Conservation (phyloP, 2,888 invertebrate species). For the Lasius platythorax region DNA sequence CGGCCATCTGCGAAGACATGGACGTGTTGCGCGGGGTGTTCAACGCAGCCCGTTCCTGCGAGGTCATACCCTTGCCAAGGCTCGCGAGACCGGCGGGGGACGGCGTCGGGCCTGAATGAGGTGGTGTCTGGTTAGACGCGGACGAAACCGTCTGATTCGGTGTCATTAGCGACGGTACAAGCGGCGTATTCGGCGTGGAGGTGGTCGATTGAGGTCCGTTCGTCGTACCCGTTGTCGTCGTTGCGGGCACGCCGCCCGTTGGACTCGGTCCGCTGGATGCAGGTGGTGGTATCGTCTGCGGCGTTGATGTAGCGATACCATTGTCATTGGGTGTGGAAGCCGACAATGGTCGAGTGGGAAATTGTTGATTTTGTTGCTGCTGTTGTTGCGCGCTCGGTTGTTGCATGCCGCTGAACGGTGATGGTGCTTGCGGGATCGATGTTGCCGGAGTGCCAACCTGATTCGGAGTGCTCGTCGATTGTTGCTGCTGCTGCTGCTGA, state of each 20-base stretch:
- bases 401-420: slow-evolving; percentile 87
- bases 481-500: slow-evolving; percentile 80
- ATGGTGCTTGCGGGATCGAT: slow-evolving; percentile 86
- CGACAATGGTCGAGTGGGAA: slow-evolving; percentile 84
- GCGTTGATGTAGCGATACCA: slow-evolving; percentile 87
- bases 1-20: slow-evolving; percentile 91
- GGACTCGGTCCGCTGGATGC: slow-evolving; percentile 84
- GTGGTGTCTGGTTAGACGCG: slow-evolving; percentile 87
- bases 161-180: slow-evolving; percentile 87
- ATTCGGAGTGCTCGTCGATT: slow-evolving; percentile 83
- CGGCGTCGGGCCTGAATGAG: slow-evolving; percentile 84
- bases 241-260: slow-evolving; percentile 69
- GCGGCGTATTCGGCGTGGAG: slow-evolving; percentile 84
- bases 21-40: slow-evolving; percentile 87
- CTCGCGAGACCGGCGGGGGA: slow-evolving; percentile 85
- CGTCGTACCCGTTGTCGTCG: slow-evolving; percentile 76
- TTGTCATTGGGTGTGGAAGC: slow-evolving; percentile 82
- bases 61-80: slow-evolving; percentile 87
- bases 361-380: slow-evolving; percentile 81
- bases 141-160: slow-evolving; percentile 89
- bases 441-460: slow-evolving; percentile 79
- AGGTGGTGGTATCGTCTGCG: slow-evolving; percentile 85
- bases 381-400: slow-evolving; percentile 84
- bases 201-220: slow-evolving; percentile 85
- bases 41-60: slow-evolving; percentile 87